Conservation (phyloP, 2,113 vertebrate species). For the Osmerus mordax region DNA sequence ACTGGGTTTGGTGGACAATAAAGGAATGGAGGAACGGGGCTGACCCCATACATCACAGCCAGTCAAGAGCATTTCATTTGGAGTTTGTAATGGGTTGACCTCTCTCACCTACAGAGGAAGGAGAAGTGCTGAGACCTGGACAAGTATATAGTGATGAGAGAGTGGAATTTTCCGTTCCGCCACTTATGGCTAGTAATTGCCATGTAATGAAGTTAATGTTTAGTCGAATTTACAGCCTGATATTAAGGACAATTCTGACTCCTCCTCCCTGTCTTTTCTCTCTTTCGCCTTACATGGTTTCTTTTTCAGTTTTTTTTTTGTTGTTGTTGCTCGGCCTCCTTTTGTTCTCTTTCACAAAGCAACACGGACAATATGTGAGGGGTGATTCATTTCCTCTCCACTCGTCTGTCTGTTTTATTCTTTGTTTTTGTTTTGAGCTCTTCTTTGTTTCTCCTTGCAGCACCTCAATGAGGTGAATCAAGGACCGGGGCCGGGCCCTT, state of each 20-base stretch:
- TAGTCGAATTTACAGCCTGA: constrained; percentile 80
- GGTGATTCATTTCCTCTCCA: constrained; percentile 80
- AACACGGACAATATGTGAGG: constrained; percentile 76
- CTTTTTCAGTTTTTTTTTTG: constrained; percentile 60
- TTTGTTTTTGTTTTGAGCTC: constrained; percentile 51
- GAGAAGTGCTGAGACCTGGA: constrained; percentile 64
- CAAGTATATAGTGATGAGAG: constrained; percentile 66
- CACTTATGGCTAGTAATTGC: constrained; percentile 73
- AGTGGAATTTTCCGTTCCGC: constrained; percentile 68
- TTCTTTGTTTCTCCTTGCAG: constrained; percentile 25
- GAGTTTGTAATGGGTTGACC: constrained; percentile 62
- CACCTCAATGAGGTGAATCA: constrained; percentile 12
- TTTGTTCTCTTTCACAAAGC: constrained; percentile 72
- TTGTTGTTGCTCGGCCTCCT: constrained; percentile 48
- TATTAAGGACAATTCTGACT: constrained; percentile 69
- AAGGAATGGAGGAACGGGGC: constrained; percentile 33
- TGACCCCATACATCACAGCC: constrained; percentile 47
- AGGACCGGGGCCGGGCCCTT: constrained; percentile 56
- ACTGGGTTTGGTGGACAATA: constrained; percentile 33
- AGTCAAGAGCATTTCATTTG: constrained; percentile 45
- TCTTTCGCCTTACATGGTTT: constrained; percentile 45
- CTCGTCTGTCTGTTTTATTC: constrained; percentile 60
- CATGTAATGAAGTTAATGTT: constrained; percentile 85
- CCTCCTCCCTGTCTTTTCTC: constrained; percentile 23
- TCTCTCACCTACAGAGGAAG: constrained; percentile 48